Evolutionary conservation across 2,888 invertebrate species (phyloP).

Genomic region (Malacosoma neustria): DNA sequence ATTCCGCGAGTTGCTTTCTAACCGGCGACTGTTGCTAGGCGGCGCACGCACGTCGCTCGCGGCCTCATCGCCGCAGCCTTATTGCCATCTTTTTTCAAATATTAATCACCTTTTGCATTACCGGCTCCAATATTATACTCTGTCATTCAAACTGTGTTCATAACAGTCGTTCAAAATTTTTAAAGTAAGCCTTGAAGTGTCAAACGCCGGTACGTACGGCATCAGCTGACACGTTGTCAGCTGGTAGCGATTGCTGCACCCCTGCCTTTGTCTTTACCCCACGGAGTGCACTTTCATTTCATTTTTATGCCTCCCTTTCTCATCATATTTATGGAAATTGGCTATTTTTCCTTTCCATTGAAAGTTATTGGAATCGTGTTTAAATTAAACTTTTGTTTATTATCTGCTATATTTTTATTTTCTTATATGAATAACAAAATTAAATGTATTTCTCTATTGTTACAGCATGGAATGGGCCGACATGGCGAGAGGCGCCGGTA

Average conservation of each 20-base stretch:
- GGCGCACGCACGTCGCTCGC: slow-evolving; percentile 68
- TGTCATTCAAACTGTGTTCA: too few relatives aligned
- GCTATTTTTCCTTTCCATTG: too few relatives aligned
- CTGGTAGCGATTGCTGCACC: slow-evolving; percentile 44
- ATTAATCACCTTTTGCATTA: neutral
- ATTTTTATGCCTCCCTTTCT: slow-evolving; percentile 5
- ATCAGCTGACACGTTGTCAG: slow-evolving; percentile 50
- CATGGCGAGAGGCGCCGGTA: slow-evolving; percentile 62
- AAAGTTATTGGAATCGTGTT: too few relatives aligned
- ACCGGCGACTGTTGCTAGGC: slow-evolving; percentile 62
- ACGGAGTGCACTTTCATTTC: slow-evolving; percentile 15
- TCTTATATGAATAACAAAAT: slow-evolving; percentile 10
- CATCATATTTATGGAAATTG: neutral
- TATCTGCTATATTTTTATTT: too few relatives aligned
- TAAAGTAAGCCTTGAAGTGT: neutral
- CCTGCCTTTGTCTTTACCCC: slow-evolving; percentile 27
- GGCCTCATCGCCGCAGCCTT: slow-evolving; percentile 9
- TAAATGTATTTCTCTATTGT: slow-evolving; percentile 38
- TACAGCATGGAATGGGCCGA: slow-evolving; percentile 60
- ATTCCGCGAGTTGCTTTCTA: slow-evolving; percentile 58
- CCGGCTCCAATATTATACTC: too few relatives aligned
- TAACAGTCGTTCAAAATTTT: too few relatives aligned
- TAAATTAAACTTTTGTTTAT: too few relatives aligned
- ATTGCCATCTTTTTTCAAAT: neutral
- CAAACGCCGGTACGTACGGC: too few relatives aligned